Evolutionary conservation across 1,140 invertebrate genomes (phyloP).

Genomic region (Megathymus violae): DNA sequence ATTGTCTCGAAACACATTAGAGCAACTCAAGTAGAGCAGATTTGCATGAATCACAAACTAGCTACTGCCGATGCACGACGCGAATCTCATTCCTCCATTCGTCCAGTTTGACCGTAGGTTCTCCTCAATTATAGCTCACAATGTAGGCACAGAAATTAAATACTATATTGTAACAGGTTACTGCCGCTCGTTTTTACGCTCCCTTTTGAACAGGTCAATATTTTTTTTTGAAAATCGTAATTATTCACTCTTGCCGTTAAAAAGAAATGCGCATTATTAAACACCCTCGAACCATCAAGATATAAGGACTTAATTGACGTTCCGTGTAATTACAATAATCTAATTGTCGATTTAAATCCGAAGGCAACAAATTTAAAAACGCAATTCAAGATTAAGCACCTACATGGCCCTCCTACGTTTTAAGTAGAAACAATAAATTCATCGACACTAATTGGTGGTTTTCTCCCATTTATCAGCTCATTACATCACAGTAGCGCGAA

Average conservation of each 20-base stretch:
- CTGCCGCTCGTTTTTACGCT: too few species aligned
- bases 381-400: conserved; percentile 77
- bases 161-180: not conserved
- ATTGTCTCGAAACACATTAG: conserved; percentile 50
- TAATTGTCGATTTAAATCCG: conserved; percentile 72
- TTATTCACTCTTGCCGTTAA: not conserved
- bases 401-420: conserved; percentile 78
- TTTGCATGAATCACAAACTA: conserved; percentile 54
- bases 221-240: conserved; percentile 13
- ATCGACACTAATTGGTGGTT: conserved; percentile 84
- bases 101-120: not conserved
- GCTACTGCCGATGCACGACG: conserved; percentile 25
- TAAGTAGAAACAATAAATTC: conserved; percentile 84
- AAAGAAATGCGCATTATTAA: conserved; percentile 25
- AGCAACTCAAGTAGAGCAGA: conserved; percentile 48
- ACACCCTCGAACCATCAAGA: conserved; percentile 36
- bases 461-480: conserved; percentile 83
- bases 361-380: conserved; percentile 69
- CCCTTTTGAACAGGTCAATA: too few species aligned
- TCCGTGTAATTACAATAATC: conserved; percentile 65
- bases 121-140: conserved; percentile 3
- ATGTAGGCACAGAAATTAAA: not conserved
- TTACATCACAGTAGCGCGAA: conserved; percentile 83
- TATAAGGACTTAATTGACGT: conserved; percentile 57
- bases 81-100: conserved; percentile 27